Percentiles rank a stretch among this genome's conserved stretches.
phyloP scores from a whole-genome alignment of 2,797 vertebrate genomes.

The Vespertilio murinus region DNA sequence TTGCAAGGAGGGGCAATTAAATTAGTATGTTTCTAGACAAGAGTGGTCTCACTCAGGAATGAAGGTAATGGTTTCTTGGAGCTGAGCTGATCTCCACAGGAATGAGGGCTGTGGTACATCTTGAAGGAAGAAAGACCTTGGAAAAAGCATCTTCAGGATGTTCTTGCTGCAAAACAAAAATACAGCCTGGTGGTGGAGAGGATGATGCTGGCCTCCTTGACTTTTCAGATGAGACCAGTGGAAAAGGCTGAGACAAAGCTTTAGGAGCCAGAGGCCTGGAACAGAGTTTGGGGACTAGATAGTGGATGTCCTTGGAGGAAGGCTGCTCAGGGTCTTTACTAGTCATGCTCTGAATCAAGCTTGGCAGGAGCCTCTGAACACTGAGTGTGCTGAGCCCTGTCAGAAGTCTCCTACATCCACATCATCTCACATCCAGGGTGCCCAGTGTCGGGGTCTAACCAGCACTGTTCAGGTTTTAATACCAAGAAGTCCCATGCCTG shows the following conservation, averaged over 20 bases:
- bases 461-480: background rate
- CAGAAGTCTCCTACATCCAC: fast-evolving
- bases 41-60: background rate
- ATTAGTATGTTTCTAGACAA: background rate
- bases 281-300: background rate
- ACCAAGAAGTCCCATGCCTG: background rate
- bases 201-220: background rate
- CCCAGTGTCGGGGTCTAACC: background rate
- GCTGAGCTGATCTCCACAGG: background rate
- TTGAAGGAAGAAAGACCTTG: background rate
- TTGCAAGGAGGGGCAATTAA: background rate
- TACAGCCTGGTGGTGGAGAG: fast-evolving
- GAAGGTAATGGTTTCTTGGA: too few relatives aligned
- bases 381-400: background rate
- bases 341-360: background rate
- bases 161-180: background rate
- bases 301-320: background rate
- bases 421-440: background rate
- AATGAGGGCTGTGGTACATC: background rate
- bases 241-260: background rate
- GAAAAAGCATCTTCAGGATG: background rate
- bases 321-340: background rate
- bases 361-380: background rate
- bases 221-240: background rate
- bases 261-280: background rate